A percentile compares a stretch with the other conserved stretches of the same genome.
Conservation (phyloP, 1,140 invertebrate species). For the Potamilus streckersoni region DNA sequence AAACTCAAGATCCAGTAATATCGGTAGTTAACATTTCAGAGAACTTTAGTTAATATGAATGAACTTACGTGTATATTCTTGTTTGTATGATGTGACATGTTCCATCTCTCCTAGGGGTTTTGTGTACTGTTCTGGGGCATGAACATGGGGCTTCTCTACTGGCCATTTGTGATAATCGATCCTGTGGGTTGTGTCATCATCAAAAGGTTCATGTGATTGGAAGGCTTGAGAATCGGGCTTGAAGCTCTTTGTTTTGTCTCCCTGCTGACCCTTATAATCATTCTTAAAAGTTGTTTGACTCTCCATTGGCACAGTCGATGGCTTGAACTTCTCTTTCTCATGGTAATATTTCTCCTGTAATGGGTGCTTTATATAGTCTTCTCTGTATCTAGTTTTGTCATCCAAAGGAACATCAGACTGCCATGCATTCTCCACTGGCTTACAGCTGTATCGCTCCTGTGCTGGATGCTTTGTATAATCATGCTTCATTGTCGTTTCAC, state of each 20-base stretch:
- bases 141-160: constrained; percentile 49
- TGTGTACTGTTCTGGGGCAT: constrained; percentile 57
- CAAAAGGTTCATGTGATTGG: constrained; percentile 57
- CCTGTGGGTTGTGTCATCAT: constrained; percentile 46
- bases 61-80: constrained; percentile 64
- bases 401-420: constrained; percentile 63
- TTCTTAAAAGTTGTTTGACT: constrained; percentile 62
- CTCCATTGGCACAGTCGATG: constrained; percentile 56
- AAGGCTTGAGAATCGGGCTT: constrained; percentile 57
- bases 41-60: no score
- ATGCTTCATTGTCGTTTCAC: constrained; percentile 60
- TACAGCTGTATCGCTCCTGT: constrained; percentile 50
- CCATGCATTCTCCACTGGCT: constrained; percentile 53
- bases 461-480: constrained; percentile 60
- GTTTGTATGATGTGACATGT: constrained; percentile 64
- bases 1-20: no score
- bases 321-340: constrained; percentile 53
- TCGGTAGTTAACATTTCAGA: no score
- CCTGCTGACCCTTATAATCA: constrained; percentile 61
- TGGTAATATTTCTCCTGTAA: constrained; percentile 45
- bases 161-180: constrained; percentile 63
- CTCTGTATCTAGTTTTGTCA: constrained; percentile 63
- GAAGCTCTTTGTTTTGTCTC: constrained; percentile 45
- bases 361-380: constrained; percentile 63
- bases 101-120: constrained; percentile 64